phyloP scores from a whole-genome alignment of 2,113 vertebrate species.

The Nycticorax nycticorax region DNA sequence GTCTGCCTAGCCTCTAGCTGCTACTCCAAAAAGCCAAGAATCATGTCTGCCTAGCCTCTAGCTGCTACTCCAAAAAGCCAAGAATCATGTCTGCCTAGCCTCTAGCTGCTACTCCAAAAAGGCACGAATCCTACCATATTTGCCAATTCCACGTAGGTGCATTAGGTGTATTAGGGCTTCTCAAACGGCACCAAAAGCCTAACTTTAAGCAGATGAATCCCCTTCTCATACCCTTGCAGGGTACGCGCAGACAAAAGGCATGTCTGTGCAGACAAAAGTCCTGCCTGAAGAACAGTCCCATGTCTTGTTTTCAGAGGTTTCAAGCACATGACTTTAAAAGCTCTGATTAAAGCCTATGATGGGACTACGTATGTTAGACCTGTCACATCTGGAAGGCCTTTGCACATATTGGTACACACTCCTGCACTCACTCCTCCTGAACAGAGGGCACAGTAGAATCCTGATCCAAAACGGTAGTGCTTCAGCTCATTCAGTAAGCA shows the following conservation, averaged over 20 bases:
- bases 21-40: background rate
- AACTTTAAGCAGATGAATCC: background rate
- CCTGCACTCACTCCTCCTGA: background rate
- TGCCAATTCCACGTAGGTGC: background rate
- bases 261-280: background rate
- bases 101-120: background rate
- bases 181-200: background rate
- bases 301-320: background rate
- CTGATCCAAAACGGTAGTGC: background rate
- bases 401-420: background rate
- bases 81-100: no score
- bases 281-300: background rate
- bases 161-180: background rate
- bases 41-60: background rate
- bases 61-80: background rate
- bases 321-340: background rate
- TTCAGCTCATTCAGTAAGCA: background rate
- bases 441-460: background rate
- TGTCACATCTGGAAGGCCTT: background rate
- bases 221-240: background rate
- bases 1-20: background rate
- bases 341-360: background rate
- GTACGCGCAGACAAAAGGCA: no score
- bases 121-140: rapidly evolving
- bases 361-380: background rate